A percentile compares a stretch with the other conserved stretches of the same genome.
These are phyloP conservation scores for Promerops cafer DNA, from an alignment of 2,113 vertebrate species.

Conservation along the genomic window DNA sequence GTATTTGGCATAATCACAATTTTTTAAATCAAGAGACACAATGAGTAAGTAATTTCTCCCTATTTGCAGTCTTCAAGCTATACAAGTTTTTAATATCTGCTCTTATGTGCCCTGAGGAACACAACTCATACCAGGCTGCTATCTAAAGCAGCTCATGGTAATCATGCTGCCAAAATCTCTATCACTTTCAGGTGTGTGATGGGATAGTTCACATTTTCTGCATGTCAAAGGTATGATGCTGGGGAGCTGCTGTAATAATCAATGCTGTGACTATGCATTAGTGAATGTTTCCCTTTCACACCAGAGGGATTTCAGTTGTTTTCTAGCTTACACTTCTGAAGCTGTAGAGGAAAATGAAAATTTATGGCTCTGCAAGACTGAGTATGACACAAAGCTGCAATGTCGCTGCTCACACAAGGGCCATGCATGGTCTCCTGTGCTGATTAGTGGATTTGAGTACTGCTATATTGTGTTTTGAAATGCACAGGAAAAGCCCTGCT, in stretches of 20 bases:
- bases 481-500: neutral
- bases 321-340: neutral
- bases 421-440: neutral
- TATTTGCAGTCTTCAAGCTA: neutral
- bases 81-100: neutral
- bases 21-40: neutral
- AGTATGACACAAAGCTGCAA: neutral
- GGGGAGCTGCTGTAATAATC: neutral
- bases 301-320: neutral
- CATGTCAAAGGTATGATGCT: neutral
- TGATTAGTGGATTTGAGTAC: neutral
- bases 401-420: neutral
- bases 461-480: neutral
- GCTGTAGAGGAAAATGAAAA: neutral
- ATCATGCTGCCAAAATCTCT: neutral
- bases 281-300: neutral
- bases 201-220: neutral
- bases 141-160: neutral
- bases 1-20: neutral
- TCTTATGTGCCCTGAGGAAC: neutral
- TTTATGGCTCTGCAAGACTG: neutral
- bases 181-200: neutral
- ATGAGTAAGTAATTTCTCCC: neutral
- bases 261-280: neutral
- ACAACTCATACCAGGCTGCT: neutral